A percentile compares a stretch with the other conserved stretches of the same genome.
phyloP scores from a whole-genome alignment of 2,797 vertebrate genomes.

The Apogon hyalosoma region DNA sequence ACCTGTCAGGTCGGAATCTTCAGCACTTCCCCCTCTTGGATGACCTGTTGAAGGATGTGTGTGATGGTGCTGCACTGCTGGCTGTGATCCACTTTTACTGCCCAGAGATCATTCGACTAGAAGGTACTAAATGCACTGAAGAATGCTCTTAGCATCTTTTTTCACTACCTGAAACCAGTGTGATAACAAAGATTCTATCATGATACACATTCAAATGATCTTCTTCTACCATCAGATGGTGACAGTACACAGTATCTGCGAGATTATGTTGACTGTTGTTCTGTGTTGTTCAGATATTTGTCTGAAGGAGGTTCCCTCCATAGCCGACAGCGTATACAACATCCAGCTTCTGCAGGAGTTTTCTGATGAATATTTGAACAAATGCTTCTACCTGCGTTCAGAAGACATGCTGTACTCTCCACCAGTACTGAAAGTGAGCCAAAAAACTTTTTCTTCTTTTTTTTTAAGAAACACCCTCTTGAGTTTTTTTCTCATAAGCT shows the following conservation, averaged over 20 bases:
- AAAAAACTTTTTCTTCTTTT: not conserved
- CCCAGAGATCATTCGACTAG: slow-evolving; percentile 92
- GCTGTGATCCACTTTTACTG: slow-evolving; percentile 95
- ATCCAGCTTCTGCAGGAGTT: slow-evolving; percentile 93
- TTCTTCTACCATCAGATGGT: not conserved
- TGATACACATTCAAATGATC: not conserved
- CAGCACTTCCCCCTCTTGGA: slow-evolving; percentile 93
- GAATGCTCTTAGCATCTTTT: not conserved
- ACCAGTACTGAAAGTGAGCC: slow-evolving; percentile 90
- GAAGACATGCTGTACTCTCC: slow-evolving; percentile 95
- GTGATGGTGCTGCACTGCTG: slow-evolving; percentile 90
- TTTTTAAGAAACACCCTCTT: not conserved
- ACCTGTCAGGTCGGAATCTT: slow-evolving; percentile 88
- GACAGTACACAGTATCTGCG: not conserved
- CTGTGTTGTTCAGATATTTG: slow-evolving; percentile 88
- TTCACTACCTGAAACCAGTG: not conserved
- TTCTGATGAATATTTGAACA: slow-evolving; percentile 91
- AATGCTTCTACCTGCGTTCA: slow-evolving; percentile 91
- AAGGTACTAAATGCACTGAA: slow-evolving; percentile 82
- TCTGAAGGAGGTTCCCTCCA: slow-evolving; percentile 92
- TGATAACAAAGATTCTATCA: not conserved
- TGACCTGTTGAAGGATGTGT: slow-evolving; percentile 92
- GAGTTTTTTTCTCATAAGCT: not conserved
- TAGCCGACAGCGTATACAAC: slow-evolving; percentile 94
- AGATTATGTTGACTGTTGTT: not conserved